Evolutionary conservation across 2,113 vertebrate species (phyloP).

Genomic region (Promerops cafer): DNA sequence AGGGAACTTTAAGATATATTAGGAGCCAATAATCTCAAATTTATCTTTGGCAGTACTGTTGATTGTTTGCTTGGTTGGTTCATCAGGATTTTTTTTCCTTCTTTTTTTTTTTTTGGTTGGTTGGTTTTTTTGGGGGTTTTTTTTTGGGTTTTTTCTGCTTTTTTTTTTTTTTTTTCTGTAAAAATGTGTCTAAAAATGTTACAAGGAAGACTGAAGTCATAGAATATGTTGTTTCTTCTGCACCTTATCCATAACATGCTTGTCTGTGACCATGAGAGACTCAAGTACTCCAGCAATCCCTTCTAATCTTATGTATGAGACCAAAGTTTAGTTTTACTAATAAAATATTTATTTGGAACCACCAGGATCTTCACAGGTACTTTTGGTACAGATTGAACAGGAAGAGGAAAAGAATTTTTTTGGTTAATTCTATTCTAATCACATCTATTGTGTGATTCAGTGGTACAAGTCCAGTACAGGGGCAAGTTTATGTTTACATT

Average conservation of each 20-base stretch:
- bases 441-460: not conserved
- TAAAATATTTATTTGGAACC: not conserved
- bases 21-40: not conserved
- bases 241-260: not conserved
- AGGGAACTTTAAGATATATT: not conserved
- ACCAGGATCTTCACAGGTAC: not conserved
- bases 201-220: not conserved
- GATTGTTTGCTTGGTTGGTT: not conserved
- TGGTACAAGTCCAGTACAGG: not conserved
- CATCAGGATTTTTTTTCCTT: not conserved
- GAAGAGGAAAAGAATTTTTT: not conserved
- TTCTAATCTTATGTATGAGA: not conserved
- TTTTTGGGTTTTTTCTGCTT: not conserved
- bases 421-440: not conserved
- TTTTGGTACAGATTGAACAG: not conserved
- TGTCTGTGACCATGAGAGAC: not conserved
- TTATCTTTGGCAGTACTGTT: not conserved
- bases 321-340: not conserved
- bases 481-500: not conserved
- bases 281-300: not conserved
- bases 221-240: not conserved
- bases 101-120: too few relatives aligned
- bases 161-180: not conserved
- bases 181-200: not conserved
- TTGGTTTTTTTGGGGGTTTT: not conserved